Base-by-base conservation (phyloP, 2,888 invertebrate species). In the Autographa gamma region DNA sequence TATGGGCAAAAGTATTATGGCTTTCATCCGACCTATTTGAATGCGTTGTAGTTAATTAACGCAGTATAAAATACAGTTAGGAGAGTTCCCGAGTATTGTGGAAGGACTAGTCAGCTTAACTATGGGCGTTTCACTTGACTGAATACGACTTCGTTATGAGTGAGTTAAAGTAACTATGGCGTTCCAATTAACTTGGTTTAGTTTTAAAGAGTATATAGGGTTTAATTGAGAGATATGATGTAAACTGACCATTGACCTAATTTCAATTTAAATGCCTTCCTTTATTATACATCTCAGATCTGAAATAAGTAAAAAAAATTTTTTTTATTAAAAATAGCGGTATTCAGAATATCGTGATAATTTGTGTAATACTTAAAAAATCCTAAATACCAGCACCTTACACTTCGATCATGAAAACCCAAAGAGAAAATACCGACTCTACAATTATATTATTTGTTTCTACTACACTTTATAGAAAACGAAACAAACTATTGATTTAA, bases 11-110 rank as follows among this genome's bases (percentile, higher is more conserved):
- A 16, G 16, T 43, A 16, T 43, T 43, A n/a, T 7, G n/a, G 6
- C 48, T 48, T 48, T 48, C 6, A 2, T 14, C 16, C 48, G 48
- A 48, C 48, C 48, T 56, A 56, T 25, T 19, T 56, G 54, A 56
- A 56, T 25, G 25, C 54, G 54, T 25, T 5, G 19, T 25, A 19
- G 25, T 56, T 56, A 19, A 56, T 56, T 56, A 48, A 48, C 48
- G 48, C n/a, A n/a, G 48, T 48, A 48, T 48, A n/a, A 3, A 16
- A 43, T 16, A 43, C 7, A 48, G 48, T 14, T 7, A 48, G n/a
- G n/a, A 48, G 48, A 48, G 48, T 48, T n/a, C 48, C 48, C 38
- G 38, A 38, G 48, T 48, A 48, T 48, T n/a, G 43, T 48, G n/a
- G 48, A 7, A n/a, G 3, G 19, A 19, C 9, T 54, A 19, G 25